Percentiles rank a stretch among this genome's conserved stretches.
These are phyloP conservation scores for Acleris holmiana DNA, from an alignment of 2,888 invertebrate species.

Conservation along the genomic window DNA sequence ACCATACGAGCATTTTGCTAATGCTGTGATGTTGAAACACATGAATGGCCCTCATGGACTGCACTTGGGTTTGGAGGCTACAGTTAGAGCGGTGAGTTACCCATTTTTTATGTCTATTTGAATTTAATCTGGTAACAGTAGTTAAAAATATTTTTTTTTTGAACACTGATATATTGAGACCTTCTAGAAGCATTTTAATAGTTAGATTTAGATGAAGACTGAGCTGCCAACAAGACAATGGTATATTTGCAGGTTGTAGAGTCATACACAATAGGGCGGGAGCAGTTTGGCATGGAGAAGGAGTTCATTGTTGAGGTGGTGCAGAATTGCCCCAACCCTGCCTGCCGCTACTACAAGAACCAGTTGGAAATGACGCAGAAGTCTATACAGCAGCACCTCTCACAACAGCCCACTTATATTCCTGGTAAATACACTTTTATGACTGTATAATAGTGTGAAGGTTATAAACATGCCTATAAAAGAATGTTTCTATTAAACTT, in stretches of 20 bases:
- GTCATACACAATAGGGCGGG: slow-evolving; percentile 92
- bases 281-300: slow-evolving; percentile 95
- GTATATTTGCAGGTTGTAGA: slow-evolving; percentile 86
- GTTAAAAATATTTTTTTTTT: too few relatives aligned
- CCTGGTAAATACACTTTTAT: slow-evolving; percentile 60
- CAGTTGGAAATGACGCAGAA: slow-evolving; percentile 90
- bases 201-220: background rate
- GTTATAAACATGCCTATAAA: too few relatives aligned
- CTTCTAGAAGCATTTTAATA: background rate
- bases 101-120: background rate
- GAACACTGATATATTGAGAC: too few relatives aligned
- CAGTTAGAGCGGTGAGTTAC: slow-evolving; percentile 90
- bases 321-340: slow-evolving; percentile 94
- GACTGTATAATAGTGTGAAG: background rate
- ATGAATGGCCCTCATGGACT: slow-evolving; percentile 95
- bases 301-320: slow-evolving; percentile 95
- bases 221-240: background rate
- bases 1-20: slow-evolving; percentile 95
- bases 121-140: background rate
- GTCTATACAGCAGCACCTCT: slow-evolving; percentile 87
- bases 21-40: slow-evolving; percentile 95
- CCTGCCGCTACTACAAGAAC: slow-evolving; percentile 94
- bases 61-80: slow-evolving; percentile 92
- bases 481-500: too few relatives aligned
- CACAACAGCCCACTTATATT: slow-evolving; percentile 83